phyloP scores from a whole-genome alignment of 2,888 invertebrate species.

The Phengaris arion region DNA sequence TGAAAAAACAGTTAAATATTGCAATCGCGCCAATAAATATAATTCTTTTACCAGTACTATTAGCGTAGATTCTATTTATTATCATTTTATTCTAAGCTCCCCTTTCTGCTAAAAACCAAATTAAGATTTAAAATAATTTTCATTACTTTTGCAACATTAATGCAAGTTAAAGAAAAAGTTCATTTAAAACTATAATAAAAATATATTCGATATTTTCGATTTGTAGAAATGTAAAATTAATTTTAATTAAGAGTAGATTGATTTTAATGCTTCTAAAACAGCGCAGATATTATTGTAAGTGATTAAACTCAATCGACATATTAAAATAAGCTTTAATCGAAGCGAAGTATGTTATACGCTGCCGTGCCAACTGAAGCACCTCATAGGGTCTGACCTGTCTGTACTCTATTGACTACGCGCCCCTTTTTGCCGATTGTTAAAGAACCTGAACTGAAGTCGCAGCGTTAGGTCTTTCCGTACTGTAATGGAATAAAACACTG shows the following conservation, averaged over 20 bases:
- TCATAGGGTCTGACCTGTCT: conserved; percentile 63
- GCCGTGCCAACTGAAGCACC: conserved; percentile 69
- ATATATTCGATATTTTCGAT: conserved; percentile 31
- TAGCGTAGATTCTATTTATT: conserved; percentile 62
- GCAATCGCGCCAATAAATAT: conserved; percentile 58
- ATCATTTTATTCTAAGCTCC: conserved; percentile 71
- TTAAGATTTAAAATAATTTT: conserved; percentile 42
- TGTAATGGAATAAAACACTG: conserved; percentile 82
- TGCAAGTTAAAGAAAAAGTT: conserved; percentile 14
- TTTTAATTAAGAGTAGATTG: conserved; percentile 2
- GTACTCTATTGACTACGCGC: conserved; percentile 88
- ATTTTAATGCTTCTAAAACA: conserved; percentile 52
- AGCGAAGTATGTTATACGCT: conserved; percentile 71
- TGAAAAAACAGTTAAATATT: conserved; percentile 54
- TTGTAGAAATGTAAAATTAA: conserved; percentile 12
- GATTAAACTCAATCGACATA: conserved; percentile 60
- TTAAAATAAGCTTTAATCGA: conserved; percentile 62
- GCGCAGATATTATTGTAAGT: conserved; percentile 56
- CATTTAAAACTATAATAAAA: conserved; percentile 48
- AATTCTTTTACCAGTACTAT: conserved; percentile 66
- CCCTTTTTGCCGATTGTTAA: conserved; percentile 93
- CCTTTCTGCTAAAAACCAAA: conserved; percentile 78
- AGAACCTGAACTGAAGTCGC: conserved; percentile 97
- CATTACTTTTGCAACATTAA: not conserved
- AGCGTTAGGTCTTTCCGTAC: conserved; percentile 98